Evolutionary conservation across 2,888 invertebrate genomes (phyloP), one percentile per base, ranked within the genome.

Genomic region (Lymantria monacha): DNA sequence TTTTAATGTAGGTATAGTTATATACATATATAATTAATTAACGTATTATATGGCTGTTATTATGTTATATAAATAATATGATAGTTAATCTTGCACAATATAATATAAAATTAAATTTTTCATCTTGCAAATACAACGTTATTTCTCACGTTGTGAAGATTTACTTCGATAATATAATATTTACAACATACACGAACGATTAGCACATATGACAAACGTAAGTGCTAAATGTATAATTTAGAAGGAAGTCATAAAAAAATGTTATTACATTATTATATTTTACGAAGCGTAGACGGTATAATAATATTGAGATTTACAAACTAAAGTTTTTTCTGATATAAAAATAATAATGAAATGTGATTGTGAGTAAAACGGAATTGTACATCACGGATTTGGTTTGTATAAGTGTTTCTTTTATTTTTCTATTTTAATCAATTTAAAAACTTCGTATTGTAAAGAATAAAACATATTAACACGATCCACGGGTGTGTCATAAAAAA

Each of bases 11-110:
- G 22, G 22, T n/a, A 22, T 22, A 5, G 2, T 2, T 22, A 22
- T 22, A 22, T 22, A 22, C 2, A 22, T 22, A 22, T 3, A 22
- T 5, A 22, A 22, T 22, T 22, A 22, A 41, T 37, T 33, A 49
- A 9, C 13, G 13, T 41, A 45, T 12, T 46, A 37, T 30, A 15
- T 41, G 9, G 15, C 22, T 11, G 22, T 38, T 9, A 11, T 31
- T 31, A 48, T 15, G 47, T 42, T 30, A 42, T 42, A 48, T 48
- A 48, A 45, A 48, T 45, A 45, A 36, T n/a, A 48, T 42, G 41
- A 48, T 37, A 47, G 12, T 41, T 52, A 44, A 52, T 48, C 51
- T 48, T 9, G 22, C 30, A 0, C 22, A 22, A 22, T 22, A 22
- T 3, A 22, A 22, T 22, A 22, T 41, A 15, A 46, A 42, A 37